Conservation (phyloP, 1,140 invertebrate genomes). For the Spodoptera frugiperda region DNA sequence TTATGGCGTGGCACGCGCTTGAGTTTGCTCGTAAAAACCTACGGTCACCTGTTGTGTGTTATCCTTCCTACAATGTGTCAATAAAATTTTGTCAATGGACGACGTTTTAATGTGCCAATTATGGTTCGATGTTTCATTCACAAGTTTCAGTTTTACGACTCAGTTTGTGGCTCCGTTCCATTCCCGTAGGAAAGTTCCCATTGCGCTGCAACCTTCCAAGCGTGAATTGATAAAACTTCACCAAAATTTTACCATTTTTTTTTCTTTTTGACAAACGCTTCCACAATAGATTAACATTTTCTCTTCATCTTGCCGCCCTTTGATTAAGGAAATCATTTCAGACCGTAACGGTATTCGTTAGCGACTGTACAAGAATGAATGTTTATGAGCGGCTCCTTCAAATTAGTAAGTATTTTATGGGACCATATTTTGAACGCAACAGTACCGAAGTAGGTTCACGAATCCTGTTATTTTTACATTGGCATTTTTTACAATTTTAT, state of each 20-base stretch:
- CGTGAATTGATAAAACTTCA: conserved; percentile 39
- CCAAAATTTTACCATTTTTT: conserved; percentile 27
- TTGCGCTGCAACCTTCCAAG: conserved; percentile 22
- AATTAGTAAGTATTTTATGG: conserved; percentile 34
- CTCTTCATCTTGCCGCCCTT: conserved; percentile 15
- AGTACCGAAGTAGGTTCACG: conserved; percentile 24
- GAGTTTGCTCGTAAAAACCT: conserved; percentile 70
- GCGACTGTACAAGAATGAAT: conserved; percentile 42
- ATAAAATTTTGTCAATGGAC: conserved; percentile 73
- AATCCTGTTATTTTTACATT: conserved; percentile 23
- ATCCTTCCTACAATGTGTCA: conserved; percentile 64
- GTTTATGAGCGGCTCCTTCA: conserved; percentile 33
- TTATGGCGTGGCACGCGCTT: conserved; percentile 66
- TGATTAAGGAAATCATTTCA: conserved; percentile 28
- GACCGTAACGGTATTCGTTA: conserved; percentile 18
- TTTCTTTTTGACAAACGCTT: conserved; percentile 27
- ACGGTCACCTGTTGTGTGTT: conserved; percentile 77
- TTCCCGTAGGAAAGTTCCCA: conserved; percentile 30
- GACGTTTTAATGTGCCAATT: conserved; percentile 70
- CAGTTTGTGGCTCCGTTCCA: conserved; percentile 27
- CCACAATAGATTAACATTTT: conserved; percentile 39
- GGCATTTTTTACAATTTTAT: not conserved
- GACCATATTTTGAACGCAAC: conserved; percentile 41
- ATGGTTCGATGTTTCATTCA: conserved; percentile 69
- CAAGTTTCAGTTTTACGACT: conserved; percentile 52